Evolutionary conservation across 1,140 invertebrate species (phyloP), one percentile per base, ranked within the genome.

Genomic region (Pseudomyrmex cubaensis): DNA sequence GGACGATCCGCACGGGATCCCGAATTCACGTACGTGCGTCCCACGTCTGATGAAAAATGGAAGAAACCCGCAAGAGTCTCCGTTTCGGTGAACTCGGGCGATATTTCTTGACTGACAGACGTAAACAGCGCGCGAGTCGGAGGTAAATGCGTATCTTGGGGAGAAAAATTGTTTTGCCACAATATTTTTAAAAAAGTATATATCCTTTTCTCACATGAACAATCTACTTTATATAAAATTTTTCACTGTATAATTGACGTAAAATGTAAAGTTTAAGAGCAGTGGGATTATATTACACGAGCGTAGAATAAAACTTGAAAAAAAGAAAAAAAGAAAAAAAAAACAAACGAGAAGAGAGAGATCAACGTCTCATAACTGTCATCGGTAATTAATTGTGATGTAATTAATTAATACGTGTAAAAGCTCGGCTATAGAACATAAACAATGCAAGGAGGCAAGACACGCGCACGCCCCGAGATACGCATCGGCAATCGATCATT

Each of bases 1-100:
- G 5, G 15, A 48, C 35, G 1, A 9, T 50, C n/a, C 52, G 13
- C 13, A 35, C 35, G 35, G 35, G 5, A 35, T 66, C n/a, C 46
- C 62, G 54, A 67, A 87, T 48, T 56, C 25, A 35, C 54, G 52
- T 74, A 70, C 73, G 85, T 62, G 82, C 83, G 90, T 90, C 92
- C 92, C 93, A 92, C 89, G 90, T 87, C 92, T 92, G 92, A 92
- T 93, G 91, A 94, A 93, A 93, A 93, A 93, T 94, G 92, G 87
- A 93, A 84, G 85, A 89, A 35, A 87, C 15, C 10, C 46, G 25
- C 48, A 13, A 70, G 76, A 54, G 48, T n/a, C 44, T 25, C 17
- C 20, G 20, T 12, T 35, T 3, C 72, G 46, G 59, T 25, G 50
- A 61, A 61, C 80, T 78, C 48, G 20, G 22, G 25, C 63, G 69